A percentile compares a stretch with the other conserved stretches of the same genome.
Conservation (phyloP, 1,140 invertebrate species). For the Cotesia typhae region DNA sequence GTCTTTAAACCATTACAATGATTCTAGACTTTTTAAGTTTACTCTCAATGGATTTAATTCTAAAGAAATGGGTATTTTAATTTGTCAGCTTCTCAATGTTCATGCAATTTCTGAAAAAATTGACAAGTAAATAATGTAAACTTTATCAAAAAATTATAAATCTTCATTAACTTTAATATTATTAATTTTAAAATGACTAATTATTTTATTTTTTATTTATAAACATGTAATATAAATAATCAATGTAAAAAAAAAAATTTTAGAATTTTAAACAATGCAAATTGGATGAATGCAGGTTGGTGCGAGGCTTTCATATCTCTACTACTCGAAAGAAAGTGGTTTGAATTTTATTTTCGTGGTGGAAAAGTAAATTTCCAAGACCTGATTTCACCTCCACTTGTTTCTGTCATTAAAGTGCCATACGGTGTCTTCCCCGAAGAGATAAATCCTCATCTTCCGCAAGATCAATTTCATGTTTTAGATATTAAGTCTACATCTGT, state of each 20-base stretch:
- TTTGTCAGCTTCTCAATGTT: conserved; percentile 69
- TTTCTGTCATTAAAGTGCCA: conserved; percentile 9
- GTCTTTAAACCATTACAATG: conserved; percentile 33
- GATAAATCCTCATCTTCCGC: conserved; percentile 5
- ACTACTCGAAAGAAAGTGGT: conserved; percentile 19
- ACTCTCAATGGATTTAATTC: conserved; percentile 45
- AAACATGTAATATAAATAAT: neutral
- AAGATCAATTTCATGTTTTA: neutral
- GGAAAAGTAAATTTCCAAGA: conserved; percentile 17
- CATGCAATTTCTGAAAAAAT: conserved; percentile 66
- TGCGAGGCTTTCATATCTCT: conserved; percentile 38
- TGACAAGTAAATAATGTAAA: conserved; percentile 60
- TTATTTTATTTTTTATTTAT: too few relatives aligned
- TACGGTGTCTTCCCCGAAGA: conserved; percentile 12
- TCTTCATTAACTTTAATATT: neutral
- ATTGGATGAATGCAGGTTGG: conserved; percentile 39
- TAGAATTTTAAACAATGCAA: conserved; percentile 24
- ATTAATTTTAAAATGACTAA: too few relatives aligned
- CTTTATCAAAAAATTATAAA: neutral
- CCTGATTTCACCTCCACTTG: conserved; percentile 23
- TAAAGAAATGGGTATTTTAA: conserved; percentile 61
- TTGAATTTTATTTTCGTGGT: conserved; percentile 6
- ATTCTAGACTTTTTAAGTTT: conserved; percentile 41
- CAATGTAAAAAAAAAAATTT: neutral
- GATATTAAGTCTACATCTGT: neutral